A percentile compares a stretch with the other conserved stretches of the same genome.
These are phyloP conservation scores for Ormyrus pomaceus DNA, from an alignment of 2,888 invertebrate species.

Conservation along the genomic window DNA sequence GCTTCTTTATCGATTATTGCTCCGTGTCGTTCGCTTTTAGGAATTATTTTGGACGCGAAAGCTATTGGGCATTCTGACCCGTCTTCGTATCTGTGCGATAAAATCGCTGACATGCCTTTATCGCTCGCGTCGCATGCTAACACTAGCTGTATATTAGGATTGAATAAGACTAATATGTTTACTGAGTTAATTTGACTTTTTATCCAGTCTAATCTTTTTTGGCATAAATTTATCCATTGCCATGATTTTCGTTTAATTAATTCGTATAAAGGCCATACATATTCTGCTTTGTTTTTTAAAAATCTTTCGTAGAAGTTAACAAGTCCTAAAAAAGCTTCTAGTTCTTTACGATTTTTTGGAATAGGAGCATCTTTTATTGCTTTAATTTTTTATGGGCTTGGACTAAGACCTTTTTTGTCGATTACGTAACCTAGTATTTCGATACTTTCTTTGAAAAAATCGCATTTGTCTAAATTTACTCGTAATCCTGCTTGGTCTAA, in stretches of 20 bases:
- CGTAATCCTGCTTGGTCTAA: background rate
- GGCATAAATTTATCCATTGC: background rate
- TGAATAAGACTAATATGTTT: background rate
- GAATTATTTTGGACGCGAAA: conserved; percentile 59
- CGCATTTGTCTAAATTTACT: background rate
- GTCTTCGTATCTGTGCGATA: background rate
- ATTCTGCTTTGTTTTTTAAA: background rate
- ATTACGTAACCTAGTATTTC: conserved; percentile 3
- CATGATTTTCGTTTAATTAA: background rate
- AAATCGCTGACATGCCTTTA: background rate
- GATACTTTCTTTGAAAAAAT: background rate
- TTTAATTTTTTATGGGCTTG: background rate
- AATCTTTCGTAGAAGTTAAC: background rate
- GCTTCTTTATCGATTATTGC: conserved; percentile 54
- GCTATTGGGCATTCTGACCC: background rate
- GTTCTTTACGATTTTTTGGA: background rate
- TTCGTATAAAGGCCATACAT: background rate
- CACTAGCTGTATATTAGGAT: background rate
- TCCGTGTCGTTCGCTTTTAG: background rate
- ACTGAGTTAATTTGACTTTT: background rate
- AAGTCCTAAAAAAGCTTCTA: background rate
- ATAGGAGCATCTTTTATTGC: background rate
- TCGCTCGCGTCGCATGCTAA: background rate
- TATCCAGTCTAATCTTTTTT: background rate
- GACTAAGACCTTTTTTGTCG: background rate